A percentile compares a stretch with the other conserved stretches of the same genome.
Evolutionary conservation across 2,888 invertebrate genomes (phyloP).

Genomic region (Platypus cylindrus): DNA sequence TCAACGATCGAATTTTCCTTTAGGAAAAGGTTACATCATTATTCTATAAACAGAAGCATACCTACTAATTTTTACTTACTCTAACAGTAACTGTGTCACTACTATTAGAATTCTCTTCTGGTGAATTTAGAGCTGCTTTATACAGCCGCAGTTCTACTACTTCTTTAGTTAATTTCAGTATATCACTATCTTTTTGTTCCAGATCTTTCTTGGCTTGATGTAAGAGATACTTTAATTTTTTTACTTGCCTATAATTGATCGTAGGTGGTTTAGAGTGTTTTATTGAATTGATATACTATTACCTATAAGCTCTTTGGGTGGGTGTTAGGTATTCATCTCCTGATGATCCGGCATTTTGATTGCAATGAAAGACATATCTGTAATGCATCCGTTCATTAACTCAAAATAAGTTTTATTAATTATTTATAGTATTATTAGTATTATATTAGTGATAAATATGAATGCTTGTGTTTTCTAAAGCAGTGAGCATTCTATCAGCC

Average conservation of each 20-base stretch:
- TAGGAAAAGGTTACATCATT: not conserved
- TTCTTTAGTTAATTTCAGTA: constrained; percentile 48
- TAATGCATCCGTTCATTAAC: too few species aligned
- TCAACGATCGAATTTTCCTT: constrained; percentile 50
- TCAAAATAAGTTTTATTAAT: not conserved
- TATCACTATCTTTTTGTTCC: constrained; percentile 72
- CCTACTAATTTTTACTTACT: constrained; percentile 10
- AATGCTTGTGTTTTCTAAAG: not conserved
- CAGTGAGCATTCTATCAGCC: too few species aligned
- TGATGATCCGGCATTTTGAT: constrained; percentile 61
- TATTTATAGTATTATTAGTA: not conserved
- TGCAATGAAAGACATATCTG: constrained; percentile 77
- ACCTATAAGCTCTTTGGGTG: constrained; percentile 64
- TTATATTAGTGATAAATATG: not conserved
- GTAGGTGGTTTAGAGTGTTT: not conserved
- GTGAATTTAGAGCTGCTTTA: constrained; percentile 66
- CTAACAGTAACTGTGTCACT: constrained; percentile 45
- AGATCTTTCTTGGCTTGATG: constrained; percentile 63
- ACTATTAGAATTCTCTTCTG: constrained; percentile 55
- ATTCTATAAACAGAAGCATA: not conserved
- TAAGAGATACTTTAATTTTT: constrained; percentile 58
- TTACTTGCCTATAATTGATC: constrained; percentile 49
- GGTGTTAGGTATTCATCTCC: constrained; percentile 79
- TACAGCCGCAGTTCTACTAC: constrained; percentile 69
- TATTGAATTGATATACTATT: constrained; percentile 3